These are phyloP conservation scores for Corvus hawaiiensis DNA, from an alignment of 2,113 vertebrate species.

Conservation along the genomic window DNA sequence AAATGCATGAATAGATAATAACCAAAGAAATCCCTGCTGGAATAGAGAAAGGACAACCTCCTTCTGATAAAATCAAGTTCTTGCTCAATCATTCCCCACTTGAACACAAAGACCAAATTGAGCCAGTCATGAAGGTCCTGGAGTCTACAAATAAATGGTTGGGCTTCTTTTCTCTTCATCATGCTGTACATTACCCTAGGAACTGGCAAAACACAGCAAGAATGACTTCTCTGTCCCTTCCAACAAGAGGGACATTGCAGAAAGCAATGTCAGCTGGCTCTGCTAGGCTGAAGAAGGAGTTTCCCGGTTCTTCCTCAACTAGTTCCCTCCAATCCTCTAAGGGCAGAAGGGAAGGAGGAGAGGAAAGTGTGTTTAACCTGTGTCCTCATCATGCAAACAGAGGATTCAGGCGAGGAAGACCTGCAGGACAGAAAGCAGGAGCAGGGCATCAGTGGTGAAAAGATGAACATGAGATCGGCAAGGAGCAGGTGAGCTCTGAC, in stretches of 20 bases:
- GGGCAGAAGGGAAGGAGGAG: background rate
- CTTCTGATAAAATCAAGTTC: conserved; percentile 59
- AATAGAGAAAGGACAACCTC: conserved; percentile 49
- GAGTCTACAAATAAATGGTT: background rate
- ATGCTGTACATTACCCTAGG: background rate
- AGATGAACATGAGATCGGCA: background rate
- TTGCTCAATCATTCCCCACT: conserved; percentile 44
- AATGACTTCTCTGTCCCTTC: background rate
- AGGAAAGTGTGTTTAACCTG: background rate
- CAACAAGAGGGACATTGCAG: background rate
- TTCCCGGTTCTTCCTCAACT: background rate
- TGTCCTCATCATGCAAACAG: background rate
- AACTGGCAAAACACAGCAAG: background rate
- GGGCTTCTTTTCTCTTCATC: background rate
- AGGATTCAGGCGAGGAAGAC: background rate
- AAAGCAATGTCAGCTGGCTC: background rate
- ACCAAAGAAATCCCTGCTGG: conserved; percentile 56
- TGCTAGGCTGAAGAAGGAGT: background rate
- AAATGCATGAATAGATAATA: conserved; percentile 64
- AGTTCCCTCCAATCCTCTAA: background rate
- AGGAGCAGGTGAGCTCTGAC: background rate
- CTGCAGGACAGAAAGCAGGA: background rate
- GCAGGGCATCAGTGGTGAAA: background rate
- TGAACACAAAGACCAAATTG: background rate
- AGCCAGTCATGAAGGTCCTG: conserved; percentile 26